Evolutionary conservation across 2,888 invertebrate genomes (phyloP).

Genomic region (Eueremaeus valkanovi): DNA sequence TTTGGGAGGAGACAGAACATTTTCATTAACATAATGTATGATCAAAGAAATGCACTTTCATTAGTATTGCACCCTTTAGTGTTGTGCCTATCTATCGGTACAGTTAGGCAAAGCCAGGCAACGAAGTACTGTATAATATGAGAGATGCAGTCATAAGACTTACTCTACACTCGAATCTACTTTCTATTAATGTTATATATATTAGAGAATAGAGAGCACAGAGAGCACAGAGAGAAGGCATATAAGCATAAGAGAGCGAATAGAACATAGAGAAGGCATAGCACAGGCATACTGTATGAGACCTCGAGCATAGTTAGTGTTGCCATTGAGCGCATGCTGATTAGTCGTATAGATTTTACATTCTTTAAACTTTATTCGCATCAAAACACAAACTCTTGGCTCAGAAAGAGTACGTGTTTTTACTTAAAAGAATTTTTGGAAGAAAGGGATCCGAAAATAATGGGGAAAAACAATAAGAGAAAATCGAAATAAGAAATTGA

Average conservation of each 20-base stretch:
- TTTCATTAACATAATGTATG: constrained; percentile 31
- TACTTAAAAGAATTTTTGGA: not conserved
- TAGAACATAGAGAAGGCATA: too few species aligned
- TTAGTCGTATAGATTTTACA: not conserved
- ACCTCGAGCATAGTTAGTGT: not conserved
- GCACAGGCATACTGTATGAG: too few species aligned
- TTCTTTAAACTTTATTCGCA: constrained; percentile 21
- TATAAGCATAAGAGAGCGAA: too few species aligned
- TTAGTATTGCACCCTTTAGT: constrained; percentile 30
- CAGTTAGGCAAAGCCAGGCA: too few species aligned
- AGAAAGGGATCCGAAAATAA: not conserved
- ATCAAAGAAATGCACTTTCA: constrained; percentile 28
- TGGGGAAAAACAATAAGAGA: not conserved
- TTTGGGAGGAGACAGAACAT: constrained; percentile 21
- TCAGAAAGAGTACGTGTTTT: not conserved
- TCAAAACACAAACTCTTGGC: constrained; percentile 13
- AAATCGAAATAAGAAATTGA: constrained; percentile 18
- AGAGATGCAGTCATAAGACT: not conserved
- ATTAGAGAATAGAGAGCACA: too few species aligned
- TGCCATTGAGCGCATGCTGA: constrained; percentile 12
- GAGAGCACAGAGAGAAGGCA: too few species aligned
- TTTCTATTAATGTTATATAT: too few species aligned
- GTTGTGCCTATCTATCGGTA: not conserved
- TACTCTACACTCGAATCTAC: not conserved
- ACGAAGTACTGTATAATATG: not conserved